Evolutionary conservation across 2,797 vertebrate genomes (phyloP).

Genomic region (Lithobates pipiens): DNA sequence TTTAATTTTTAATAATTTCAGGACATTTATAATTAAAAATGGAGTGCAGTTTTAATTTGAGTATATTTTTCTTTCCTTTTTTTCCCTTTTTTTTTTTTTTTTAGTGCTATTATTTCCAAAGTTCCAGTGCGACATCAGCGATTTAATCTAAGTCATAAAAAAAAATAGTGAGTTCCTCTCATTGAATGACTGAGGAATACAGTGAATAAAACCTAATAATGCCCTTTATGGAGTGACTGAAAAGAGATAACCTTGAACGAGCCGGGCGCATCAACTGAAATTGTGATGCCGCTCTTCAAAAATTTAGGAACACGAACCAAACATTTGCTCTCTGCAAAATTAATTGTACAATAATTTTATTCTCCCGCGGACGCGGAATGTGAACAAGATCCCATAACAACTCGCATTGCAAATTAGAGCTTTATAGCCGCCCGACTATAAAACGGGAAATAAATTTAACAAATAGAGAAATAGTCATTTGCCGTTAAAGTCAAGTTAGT

Average conservation of each 20-base stretch:
- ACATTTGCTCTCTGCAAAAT: conserved; percentile 46
- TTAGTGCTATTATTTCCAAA: too few species aligned
- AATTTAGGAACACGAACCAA: conserved; percentile 42
- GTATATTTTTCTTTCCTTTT: too few species aligned
- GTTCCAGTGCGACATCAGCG: neutral
- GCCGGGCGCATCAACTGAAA: neutral
- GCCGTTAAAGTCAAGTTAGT: conserved; percentile 1
- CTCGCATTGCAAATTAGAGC: conserved; percentile 24
- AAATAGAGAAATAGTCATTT: conserved; percentile 38
- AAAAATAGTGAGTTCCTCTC: neutral
- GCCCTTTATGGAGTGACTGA: conserved; percentile 13
- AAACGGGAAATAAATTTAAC: conserved; percentile 39
- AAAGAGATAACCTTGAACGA: conserved; percentile 41
- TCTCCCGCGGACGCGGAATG: conserved; percentile 17
- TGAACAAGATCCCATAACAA: conserved; percentile 20
- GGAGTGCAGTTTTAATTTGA: too few species aligned
- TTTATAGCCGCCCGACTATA: conserved; percentile 31
- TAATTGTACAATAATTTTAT: conserved; percentile 54
- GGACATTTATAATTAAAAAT: too few species aligned
- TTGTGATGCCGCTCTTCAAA: conserved; percentile 2
- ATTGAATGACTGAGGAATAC: neutral
- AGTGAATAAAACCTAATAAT: conserved; percentile 10
- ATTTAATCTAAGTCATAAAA: neutral
- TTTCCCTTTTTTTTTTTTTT: too few species aligned
- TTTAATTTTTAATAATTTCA: too few species aligned